These are phyloP conservation scores for Paraplagusia blochii DNA, from an alignment of 2,113 vertebrate genomes.

Conservation along the genomic window DNA sequence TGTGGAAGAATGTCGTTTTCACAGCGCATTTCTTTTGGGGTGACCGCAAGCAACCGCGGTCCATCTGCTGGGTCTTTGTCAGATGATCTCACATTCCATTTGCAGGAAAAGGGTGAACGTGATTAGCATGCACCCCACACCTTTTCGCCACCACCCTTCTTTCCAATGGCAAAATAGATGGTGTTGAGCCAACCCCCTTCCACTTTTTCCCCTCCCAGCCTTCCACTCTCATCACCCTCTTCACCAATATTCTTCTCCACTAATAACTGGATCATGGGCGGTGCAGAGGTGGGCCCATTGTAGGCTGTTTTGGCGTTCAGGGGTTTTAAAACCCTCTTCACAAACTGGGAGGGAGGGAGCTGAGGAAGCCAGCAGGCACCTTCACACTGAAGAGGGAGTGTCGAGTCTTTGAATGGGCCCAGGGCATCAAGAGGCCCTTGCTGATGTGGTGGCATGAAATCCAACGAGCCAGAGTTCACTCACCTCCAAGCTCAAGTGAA, in stretches of 20 bases:
- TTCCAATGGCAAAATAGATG: conserved; percentile 39
- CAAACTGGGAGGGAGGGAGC: conserved; percentile 54
- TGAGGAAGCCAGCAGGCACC: conserved; percentile 56
- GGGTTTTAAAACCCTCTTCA: conserved; percentile 64
- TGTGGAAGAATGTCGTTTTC: conserved; percentile 77
- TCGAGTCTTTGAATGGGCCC: conserved; percentile 53
- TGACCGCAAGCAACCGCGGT: conserved; percentile 56
- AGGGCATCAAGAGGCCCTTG: conserved; percentile 55
- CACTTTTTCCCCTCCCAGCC: conserved; percentile 25
- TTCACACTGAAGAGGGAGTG: conserved; percentile 44
- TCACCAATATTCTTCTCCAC: conserved; percentile 52
- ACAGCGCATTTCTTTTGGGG: conserved; percentile 70
- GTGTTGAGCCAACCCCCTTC: conserved; percentile 37
- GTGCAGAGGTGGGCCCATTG: conserved; percentile 45
- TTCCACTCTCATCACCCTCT: conserved; percentile 42
- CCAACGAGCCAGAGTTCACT: conserved; percentile 66
- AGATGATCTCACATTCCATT: conserved; percentile 56
- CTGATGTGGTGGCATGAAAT: conserved; percentile 71
- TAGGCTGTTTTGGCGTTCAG: conserved; percentile 62
- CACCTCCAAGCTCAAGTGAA: conserved; percentile 47
- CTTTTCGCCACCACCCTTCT: conserved; percentile 53
- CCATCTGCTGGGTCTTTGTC: conserved; percentile 76
- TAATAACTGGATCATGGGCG: conserved; percentile 66
- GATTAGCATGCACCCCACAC: conserved; percentile 74
- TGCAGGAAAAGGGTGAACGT: conserved; percentile 46